Conservation (phyloP, 2,888 invertebrate species). For the Drosophila hamatofila region DNA sequence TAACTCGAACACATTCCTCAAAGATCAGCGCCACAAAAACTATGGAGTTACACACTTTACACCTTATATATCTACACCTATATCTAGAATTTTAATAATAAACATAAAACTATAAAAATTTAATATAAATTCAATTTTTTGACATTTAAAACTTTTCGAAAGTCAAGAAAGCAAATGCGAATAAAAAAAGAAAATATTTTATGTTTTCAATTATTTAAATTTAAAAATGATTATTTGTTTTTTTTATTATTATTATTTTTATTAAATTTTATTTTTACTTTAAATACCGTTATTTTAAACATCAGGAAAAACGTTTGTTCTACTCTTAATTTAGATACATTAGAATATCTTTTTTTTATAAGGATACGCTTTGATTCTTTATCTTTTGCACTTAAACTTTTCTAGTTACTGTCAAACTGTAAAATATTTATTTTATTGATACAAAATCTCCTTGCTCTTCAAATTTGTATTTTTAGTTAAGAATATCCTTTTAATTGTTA, state of each 20-base stretch:
- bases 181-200: background rate
- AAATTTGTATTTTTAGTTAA: background rate
- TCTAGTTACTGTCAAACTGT: background rate
- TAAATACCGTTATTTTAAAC: too few relatives aligned
- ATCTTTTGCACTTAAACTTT: background rate
- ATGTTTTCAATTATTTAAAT: background rate
- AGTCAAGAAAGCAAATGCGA: background rate
- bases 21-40: constrained; percentile 14
- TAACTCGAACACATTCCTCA: constrained; percentile 45
- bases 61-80: constrained; percentile 33
- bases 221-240: background rate
- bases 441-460: too few relatives aligned
- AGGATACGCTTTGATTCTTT: background rate
- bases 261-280: background rate
- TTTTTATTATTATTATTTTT: background rate
- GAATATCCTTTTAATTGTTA: too few relatives aligned
- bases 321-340: background rate
- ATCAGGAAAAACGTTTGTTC: too few relatives aligned
- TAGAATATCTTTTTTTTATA: background rate
- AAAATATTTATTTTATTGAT: background rate
- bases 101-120: background rate
- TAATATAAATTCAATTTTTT: constrained; percentile 1
- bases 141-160: background rate
- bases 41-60: constrained; percentile 22
- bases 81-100: constrained; percentile 31